Conservation (phyloP, 2,888 invertebrate species). For the Galerucella pusilla region DNA sequence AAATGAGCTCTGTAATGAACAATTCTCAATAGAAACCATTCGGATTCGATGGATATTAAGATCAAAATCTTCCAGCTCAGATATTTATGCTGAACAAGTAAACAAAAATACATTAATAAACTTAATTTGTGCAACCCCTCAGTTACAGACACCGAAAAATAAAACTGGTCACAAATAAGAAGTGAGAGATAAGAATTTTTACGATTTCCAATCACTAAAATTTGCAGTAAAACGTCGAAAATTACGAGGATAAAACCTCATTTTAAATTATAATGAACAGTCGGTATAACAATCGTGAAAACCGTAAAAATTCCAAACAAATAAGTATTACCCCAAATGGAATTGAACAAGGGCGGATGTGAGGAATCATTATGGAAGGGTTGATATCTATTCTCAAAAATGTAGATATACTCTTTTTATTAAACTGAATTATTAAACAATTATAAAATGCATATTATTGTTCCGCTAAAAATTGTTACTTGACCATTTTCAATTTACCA, state of each 20-base stretch:
- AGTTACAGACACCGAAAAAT: conserved; percentile 4
- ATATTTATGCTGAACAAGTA: not conserved
- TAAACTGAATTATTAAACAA: too few species aligned
- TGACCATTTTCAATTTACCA: too few species aligned
- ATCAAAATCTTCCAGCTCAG: not conserved
- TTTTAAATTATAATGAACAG: conserved; percentile 20
- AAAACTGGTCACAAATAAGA: not conserved
- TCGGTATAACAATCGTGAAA: conserved; percentile 12
- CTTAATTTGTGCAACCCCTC: not conserved
- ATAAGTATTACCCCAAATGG: conserved; percentile 8
- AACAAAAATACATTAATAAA: not conserved
- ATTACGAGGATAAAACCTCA: conserved; percentile 14
- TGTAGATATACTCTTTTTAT: too few species aligned
- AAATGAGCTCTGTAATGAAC: too few species aligned
- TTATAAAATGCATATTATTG: too few species aligned
- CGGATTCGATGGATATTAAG: too few species aligned
- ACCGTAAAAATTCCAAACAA: conserved; percentile 18
- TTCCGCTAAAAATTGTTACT: too few species aligned
- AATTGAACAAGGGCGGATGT: conserved; percentile 8
- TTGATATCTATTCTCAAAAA: not conserved
- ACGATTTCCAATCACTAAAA: conserved; percentile 12
- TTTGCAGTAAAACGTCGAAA: conserved; percentile 13
- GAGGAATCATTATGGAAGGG: not conserved
- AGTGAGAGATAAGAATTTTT: conserved; percentile 17
- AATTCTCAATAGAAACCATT: too few species aligned